Conservation (phyloP, 2,113 vertebrate genomes). For the Urocynchramus pylzowi region DNA sequence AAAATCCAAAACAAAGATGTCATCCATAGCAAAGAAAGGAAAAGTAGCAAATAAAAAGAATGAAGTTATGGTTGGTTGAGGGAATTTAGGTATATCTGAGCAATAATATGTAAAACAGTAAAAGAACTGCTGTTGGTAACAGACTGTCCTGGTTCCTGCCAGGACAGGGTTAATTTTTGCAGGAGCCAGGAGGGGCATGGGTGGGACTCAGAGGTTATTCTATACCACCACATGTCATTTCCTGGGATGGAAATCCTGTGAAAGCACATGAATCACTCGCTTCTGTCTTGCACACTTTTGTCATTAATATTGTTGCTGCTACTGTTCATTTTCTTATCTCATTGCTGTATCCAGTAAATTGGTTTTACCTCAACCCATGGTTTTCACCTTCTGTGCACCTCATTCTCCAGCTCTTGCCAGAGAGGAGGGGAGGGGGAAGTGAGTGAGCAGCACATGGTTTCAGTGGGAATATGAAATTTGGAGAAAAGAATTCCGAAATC, state of each 20-base stretch:
- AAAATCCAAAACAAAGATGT: neutral
- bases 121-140: neutral
- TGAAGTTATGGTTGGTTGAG: neutral
- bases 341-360: neutral
- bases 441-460: accelerated
- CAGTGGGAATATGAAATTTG: neutral
- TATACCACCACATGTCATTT: neutral
- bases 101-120: neutral
- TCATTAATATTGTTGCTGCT: neutral
- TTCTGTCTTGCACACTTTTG: neutral
- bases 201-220: neutral
- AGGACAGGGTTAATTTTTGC: neutral
- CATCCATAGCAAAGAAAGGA: neutral
- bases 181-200: neutral
- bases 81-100: neutral
- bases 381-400: neutral
- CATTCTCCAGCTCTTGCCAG: neutral
- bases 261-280: accelerated
- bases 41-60: neutral
- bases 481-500: neutral
- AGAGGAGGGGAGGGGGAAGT: neutral
- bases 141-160: neutral
- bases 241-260: neutral
- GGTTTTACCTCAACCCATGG: neutral
- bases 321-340: neutral